phyloP scores from a whole-genome alignment of 2,888 invertebrate genomes.

The Griposia aprilina region DNA sequence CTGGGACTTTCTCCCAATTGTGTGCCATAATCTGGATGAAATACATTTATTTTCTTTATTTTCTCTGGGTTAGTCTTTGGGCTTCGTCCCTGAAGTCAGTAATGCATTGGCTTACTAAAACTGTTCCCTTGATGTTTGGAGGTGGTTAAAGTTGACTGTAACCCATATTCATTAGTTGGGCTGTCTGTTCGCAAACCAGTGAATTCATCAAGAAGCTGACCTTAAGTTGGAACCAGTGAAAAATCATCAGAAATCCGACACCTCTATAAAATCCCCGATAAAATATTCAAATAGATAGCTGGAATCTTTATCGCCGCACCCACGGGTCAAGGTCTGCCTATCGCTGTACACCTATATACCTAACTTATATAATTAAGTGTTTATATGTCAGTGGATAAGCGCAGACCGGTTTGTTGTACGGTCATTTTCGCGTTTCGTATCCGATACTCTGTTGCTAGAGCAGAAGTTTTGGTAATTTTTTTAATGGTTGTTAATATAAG shows the following conservation, averaged over 20 bases:
- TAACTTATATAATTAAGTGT: constrained; percentile 38
- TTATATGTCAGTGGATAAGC: constrained; percentile 47
- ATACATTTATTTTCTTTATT: neutral
- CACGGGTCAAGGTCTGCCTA: constrained; percentile 36
- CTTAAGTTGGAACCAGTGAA: neutral
- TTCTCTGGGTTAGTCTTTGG: neutral
- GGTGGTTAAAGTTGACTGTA: neutral
- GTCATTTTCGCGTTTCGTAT: neutral
- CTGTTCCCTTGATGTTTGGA: neutral
- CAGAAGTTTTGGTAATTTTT: neutral
- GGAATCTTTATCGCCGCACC: constrained; percentile 9
- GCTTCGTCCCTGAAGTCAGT: neutral
- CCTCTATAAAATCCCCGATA: neutral
- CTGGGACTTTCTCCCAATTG: no score
- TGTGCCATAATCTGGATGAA: no score
- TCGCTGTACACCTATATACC: constrained; percentile 27
- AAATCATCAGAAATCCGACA: neutral
- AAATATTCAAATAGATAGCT: neutral
- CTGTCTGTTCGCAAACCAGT: neutral
- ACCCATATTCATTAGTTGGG: neutral
- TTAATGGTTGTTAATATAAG: no score
- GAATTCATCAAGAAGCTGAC: neutral
- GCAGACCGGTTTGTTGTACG: constrained; percentile 33
- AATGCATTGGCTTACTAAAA: neutral
- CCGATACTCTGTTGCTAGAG: neutral